Conservation (phyloP, 2,113 vertebrate genomes). For the Centropristis striata region DNA sequence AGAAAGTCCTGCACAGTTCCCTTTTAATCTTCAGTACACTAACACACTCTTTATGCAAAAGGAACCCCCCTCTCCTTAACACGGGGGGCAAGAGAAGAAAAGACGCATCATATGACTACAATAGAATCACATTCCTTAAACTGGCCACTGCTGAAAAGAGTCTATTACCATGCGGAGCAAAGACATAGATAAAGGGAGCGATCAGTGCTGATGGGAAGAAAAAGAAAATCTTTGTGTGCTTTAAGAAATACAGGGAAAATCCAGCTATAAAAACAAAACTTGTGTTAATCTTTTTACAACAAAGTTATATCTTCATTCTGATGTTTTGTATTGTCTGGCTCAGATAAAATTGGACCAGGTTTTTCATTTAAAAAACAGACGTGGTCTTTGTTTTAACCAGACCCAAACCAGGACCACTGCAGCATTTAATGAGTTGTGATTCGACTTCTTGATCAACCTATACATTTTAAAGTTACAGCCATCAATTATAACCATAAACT, state of each 20-base stretch:
- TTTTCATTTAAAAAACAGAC: neutral
- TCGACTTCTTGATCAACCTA: neutral
- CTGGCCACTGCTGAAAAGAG: constrained; percentile 32
- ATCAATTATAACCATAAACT: neutral
- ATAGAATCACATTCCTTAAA: constrained; percentile 62
- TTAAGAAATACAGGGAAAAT: neutral
- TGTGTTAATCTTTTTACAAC: neutral
- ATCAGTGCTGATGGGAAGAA: neutral
- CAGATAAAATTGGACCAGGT: neutral
- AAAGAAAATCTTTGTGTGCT: neutral
- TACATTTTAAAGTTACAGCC: neutral
- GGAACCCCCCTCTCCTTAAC: constrained; percentile 2
- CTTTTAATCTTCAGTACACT: constrained; percentile 5
- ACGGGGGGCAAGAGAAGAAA: constrained; percentile 46
- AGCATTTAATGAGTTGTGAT: neutral
- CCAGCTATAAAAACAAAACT: neutral
- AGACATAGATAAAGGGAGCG: neutral
- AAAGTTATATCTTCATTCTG: neutral
- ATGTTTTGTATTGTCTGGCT: neutral
- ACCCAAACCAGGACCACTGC: neutral
- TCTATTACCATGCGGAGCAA: neutral
- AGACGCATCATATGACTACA: constrained; percentile 61
- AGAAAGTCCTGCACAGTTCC: constrained; percentile 14
- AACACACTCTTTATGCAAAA: constrained; percentile 10
- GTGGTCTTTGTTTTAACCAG: neutral